Percentiles rank a stretch among this genome's conserved stretches.
phyloP scores from a whole-genome alignment of 1,140 invertebrate genomes.

The Drosophila navojoa region DNA sequence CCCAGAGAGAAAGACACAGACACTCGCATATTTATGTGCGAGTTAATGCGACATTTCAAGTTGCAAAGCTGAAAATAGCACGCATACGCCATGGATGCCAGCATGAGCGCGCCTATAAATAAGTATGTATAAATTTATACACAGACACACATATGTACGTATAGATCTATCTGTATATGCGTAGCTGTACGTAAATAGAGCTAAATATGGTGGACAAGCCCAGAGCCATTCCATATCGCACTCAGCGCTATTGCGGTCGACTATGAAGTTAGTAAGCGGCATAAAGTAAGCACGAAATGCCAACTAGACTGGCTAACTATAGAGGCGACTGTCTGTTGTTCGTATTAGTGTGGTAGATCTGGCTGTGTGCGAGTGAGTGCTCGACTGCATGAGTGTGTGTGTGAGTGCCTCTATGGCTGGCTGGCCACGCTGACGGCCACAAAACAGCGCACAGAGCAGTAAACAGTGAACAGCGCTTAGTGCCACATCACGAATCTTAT shows the following conservation, averaged over 20 bases:
- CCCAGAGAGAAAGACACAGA: too few species aligned
- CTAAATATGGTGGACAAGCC: constrained; percentile 48
- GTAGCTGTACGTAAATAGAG: constrained; percentile 26
- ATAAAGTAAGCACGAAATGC: constrained; percentile 81
- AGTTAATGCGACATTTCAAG: constrained; percentile 62
- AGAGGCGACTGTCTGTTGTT: constrained; percentile 35
- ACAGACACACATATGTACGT: constrained; percentile 13
- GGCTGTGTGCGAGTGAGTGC: constrained; percentile 4
- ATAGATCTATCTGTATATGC: background rate
- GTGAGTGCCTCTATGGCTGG: constrained; percentile 72
- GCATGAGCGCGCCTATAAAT: constrained; percentile 45
- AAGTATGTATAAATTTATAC: constrained; percentile 2
- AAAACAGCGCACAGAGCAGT: constrained; percentile 77
- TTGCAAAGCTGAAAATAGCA: constrained; percentile 73
- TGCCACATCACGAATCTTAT: constrained; percentile 82
- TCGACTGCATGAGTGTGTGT: constrained; percentile 17
- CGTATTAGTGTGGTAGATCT: constrained; percentile 12
- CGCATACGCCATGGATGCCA: constrained; percentile 78
- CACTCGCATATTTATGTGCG: constrained; percentile 28
- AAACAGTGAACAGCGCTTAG: constrained; percentile 80
- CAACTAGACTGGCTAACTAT: constrained; percentile 75
- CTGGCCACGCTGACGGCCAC: constrained; percentile 79
- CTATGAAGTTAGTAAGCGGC: constrained; percentile 75
- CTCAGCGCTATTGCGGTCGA: constrained; percentile 6
- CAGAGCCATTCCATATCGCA: constrained; percentile 22